Evolutionary conservation across 2,797 vertebrate genomes (phyloP), one percentile per base, ranked within the genome.

Genomic region (Miichthys miiuy): DNA sequence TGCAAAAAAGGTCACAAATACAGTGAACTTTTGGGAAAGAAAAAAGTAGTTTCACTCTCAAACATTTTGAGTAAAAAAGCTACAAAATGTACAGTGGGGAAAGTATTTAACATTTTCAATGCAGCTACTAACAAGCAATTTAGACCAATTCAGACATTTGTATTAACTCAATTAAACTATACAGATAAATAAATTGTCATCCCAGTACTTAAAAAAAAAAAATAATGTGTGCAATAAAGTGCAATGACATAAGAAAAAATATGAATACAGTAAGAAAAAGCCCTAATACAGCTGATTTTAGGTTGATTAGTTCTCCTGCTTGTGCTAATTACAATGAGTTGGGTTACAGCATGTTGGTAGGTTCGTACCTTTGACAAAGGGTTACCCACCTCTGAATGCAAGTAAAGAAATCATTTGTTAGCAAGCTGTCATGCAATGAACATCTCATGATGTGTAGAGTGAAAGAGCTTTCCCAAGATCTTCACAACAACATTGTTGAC

Each of bases 1-100:
- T 41, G 61, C 20, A 66, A 68, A 68, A 51, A 69, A 10, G 55
- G 65, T 68, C 4, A 56, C 34, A 50, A 54, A 68, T 11, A 41
- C 23, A 34, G 47, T 41, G 17, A 44, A 61, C 60, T 74, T 74
- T 25, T 50, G 3, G n/a, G 6, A 69, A 38, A 56, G 56, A 74
- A 71, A 71, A 60, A 72, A 23, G n/a, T 9, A 5, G 48, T 68
- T 44, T 7, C 9, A 13, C 41, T 54, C 3, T 60, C 1, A 5
- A 1, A 27, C 18, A 13, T 20, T 70, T 61, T 70, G 21, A 7
- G 68, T 65, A 18, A 27, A 58, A 81, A 12, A 51, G 16, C 12
- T 25, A 72, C 4, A 18, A 54, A 55, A 21, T 4, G 8, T 77
- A 38, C 34, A 38, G 8, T 9, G 7, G 34, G 34, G 8, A 38